These are phyloP conservation scores for Thereva unica DNA, from an alignment of 2,888 invertebrate genomes.

Conservation along the genomic window DNA sequence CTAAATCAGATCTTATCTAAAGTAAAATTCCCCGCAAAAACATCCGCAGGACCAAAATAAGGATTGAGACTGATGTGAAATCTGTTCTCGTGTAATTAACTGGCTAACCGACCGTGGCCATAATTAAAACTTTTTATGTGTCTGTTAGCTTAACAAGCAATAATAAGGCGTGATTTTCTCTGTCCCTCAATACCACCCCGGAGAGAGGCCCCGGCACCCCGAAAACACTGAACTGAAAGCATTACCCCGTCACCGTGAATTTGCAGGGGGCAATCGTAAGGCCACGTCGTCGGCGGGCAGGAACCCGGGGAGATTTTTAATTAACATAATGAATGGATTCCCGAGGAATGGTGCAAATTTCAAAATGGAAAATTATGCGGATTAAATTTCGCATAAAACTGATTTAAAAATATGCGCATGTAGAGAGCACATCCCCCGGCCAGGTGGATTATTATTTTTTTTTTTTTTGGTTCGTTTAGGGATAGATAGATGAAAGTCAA, in stretches of 20 bases:
- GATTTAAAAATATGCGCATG: conserved; percentile 3
- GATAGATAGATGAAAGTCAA: too few species aligned
- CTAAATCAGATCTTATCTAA: too few species aligned
- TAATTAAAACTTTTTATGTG: conserved; percentile 32
- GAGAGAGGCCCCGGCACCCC: neutral
- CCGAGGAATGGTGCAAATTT: conserved; percentile 20
- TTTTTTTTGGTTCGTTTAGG: too few species aligned
- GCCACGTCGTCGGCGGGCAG: conserved; percentile 3
- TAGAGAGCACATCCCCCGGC: too few species aligned
- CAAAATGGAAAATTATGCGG: conserved; percentile 19
- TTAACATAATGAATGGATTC: conserved; percentile 34
- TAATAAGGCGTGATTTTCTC: conserved; percentile 20
- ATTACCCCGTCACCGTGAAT: too few species aligned
- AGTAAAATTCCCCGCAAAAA: too few species aligned
- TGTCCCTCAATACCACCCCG: neutral
- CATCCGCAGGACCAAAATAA: neutral
- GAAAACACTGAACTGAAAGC: too few species aligned
- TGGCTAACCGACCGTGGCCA: conserved; percentile 26
- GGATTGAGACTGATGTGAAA: conserved; percentile 7
- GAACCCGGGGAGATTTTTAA: conserved; percentile 24
- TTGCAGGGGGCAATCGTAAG: too few species aligned
- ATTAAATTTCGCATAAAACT: conserved; percentile 17
- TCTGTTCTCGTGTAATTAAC: conserved; percentile 28
- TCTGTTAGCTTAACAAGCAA: conserved; percentile 31
- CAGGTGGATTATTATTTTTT: too few species aligned